Percentiles rank a stretch among this genome's conserved stretches.
Conservation (phyloP, 2,888 invertebrate genomes). For the Callyntrura guangdongensis region DNA sequence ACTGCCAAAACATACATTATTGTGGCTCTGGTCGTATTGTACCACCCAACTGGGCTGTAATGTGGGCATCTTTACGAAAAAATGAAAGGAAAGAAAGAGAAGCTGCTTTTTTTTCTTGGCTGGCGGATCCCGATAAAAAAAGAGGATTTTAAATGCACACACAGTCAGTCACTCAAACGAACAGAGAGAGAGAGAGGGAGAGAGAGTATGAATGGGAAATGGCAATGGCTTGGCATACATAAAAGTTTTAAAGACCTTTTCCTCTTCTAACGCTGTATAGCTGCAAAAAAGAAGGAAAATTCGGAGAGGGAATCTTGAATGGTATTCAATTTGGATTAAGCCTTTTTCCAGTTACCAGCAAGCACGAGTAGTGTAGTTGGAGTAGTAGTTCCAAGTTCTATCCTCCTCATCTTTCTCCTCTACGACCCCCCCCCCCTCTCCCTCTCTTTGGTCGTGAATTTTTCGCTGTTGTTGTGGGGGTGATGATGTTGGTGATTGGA, state of each 20-base stretch:
- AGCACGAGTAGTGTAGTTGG: too few species aligned
- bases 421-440: constrained; percentile 19
- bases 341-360: constrained; percentile 11
- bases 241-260: too few species aligned
- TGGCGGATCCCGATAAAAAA: not conserved
- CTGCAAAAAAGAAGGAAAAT: not conserved
- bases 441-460: not conserved
- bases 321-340: constrained; percentile 48
- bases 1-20: not conserved
- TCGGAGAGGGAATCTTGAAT: not conserved
- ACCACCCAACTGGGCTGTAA: too few species aligned
- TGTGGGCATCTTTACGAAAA: not conserved
- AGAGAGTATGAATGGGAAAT: not conserved
- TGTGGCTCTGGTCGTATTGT: not conserved
- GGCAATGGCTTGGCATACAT: not conserved
- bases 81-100: not conserved
- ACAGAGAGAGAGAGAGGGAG: not conserved
- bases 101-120: not conserved
- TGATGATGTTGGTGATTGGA: constrained; percentile 18
- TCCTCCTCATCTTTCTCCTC: constrained; percentile 19
- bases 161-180: not conserved
- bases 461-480: constrained; percentile 30
- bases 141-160: constrained; percentile 31
- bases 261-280: not conserved
- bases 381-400: not conserved